Evolutionary conservation across 2,888 invertebrate genomes (phyloP).

Genomic region (Napeogenes inachia): DNA sequence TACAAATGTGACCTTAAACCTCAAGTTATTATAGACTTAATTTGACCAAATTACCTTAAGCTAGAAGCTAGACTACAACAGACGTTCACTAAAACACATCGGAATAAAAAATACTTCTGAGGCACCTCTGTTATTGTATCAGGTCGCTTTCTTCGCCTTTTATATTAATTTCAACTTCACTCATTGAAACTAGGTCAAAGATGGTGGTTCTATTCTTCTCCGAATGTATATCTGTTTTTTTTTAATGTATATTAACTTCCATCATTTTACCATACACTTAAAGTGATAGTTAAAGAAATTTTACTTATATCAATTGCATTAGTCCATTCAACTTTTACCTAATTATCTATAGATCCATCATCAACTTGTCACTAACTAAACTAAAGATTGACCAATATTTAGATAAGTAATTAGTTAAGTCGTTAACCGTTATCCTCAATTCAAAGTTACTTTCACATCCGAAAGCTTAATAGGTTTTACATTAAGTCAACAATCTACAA

Average conservation of each 20-base stretch:
- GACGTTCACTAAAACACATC: no score
- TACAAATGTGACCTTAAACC: no score
- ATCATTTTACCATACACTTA: no score
- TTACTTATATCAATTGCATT: no score
- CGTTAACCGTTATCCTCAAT: not conserved
- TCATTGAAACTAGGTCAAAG: slow-evolving; percentile 2
- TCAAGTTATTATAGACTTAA: no score
- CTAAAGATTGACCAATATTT: not conserved
- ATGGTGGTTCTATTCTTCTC: not conserved
- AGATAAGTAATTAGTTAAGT: not conserved
- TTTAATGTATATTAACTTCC: not conserved
- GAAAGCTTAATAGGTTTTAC: not conserved
- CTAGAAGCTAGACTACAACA: no score
- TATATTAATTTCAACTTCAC: not conserved
- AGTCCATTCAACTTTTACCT: no score
- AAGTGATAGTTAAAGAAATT: no score
- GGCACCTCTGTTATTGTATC: not conserved
- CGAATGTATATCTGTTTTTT: not conserved
- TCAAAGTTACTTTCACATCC: not conserved
- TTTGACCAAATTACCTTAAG: no score
- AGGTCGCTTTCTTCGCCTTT: not conserved
- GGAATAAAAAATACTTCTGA: not conserved
- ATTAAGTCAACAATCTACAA: no score
- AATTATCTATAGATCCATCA: no score
- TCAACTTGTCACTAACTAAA: no score